These are phyloP conservation scores for Osedax fenrisi DNA, from an alignment of 2,888 invertebrate genomes.

Conservation along the genomic window DNA sequence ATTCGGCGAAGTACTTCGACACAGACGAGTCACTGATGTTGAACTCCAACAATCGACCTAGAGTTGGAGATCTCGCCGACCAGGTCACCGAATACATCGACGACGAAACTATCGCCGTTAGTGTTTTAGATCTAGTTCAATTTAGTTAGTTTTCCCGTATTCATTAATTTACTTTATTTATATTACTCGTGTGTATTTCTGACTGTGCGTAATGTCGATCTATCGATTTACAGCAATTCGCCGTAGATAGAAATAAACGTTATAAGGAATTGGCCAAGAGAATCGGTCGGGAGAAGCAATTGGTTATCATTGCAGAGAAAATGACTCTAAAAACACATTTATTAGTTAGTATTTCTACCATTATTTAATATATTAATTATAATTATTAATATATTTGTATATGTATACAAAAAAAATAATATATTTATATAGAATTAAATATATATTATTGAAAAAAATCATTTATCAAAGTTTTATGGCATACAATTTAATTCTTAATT, in stretches of 20 bases:
- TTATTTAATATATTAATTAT: not conserved
- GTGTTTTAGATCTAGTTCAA: not conserved
- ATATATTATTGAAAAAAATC: too few relatives aligned
- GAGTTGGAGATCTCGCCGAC: conserved; percentile 36
- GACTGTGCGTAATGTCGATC: not conserved
- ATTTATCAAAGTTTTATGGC: too few relatives aligned
- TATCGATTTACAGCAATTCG: conserved; percentile 36
- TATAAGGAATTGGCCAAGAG: conserved; percentile 45
- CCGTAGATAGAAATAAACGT: conserved; percentile 39
- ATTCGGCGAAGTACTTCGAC: conserved; percentile 61
- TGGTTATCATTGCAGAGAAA: conserved; percentile 44
- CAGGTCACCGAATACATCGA: not conserved
- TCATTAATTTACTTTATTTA: too few relatives aligned
- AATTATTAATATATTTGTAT: too few relatives aligned
- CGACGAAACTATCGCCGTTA: conserved; percentile 29
- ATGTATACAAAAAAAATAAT: too few relatives aligned
- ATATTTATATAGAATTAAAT: not conserved
- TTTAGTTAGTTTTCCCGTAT: not conserved
- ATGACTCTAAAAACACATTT: conserved; percentile 45
- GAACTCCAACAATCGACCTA: conserved; percentile 62
- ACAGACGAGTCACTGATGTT: conserved; percentile 64
- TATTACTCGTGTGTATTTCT: too few relatives aligned
- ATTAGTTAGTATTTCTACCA: conserved; percentile 38
- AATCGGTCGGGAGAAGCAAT: conserved; percentile 46
- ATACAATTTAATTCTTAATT: too few relatives aligned